Evolutionary conservation across 1,140 invertebrate genomes (phyloP), one percentile per base, ranked within the genome.

Genomic region (Antheraea pernyi): DNA sequence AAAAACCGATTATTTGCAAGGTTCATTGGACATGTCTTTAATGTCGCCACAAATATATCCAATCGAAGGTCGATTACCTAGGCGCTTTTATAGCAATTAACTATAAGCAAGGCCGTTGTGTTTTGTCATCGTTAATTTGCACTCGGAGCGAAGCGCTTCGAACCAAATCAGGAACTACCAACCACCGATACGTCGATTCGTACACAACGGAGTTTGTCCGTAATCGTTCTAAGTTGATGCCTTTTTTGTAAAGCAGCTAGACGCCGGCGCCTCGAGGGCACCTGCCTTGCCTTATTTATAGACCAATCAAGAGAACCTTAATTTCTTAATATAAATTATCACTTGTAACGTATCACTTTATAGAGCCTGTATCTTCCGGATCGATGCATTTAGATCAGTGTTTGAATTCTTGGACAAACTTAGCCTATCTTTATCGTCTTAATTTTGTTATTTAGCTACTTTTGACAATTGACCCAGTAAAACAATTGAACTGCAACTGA

Each of bases 241-340:
- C 46, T 53, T 53, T 53, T 53, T 53, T 53, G 46, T 53, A 53
- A 53, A 53, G 46, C 46, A 53, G 46, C 46, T 53, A 53, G 46
- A 53, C 46, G 46, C 46, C 46, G 46, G 46, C 46, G 46, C 46
- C 13, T 53, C 46, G 46, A 53, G 46, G 46, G 46, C 46, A 53
- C 46, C 46, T 53, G 46, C 46, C 46, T 53, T 13, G 46, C 46
- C 46, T 53, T 53, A 53, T 53, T 53, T 53, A 53, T 53, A 53
- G 5, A 53, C 13, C 46, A 53, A 53, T 53, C 46, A 53, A 53
- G 10, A 6, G 11, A 53, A 53, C 46, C 46, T 53, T 53, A 16
- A 53, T 53, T 53, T 53, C 11, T 53, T 53, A 53, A n/a, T 11
- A n/a, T 53, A 6, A 53, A 53, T 53, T 53, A 53, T 53, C 46